phyloP scores from a whole-genome alignment of 2,888 invertebrate species.

The Phalera bucephala region DNA sequence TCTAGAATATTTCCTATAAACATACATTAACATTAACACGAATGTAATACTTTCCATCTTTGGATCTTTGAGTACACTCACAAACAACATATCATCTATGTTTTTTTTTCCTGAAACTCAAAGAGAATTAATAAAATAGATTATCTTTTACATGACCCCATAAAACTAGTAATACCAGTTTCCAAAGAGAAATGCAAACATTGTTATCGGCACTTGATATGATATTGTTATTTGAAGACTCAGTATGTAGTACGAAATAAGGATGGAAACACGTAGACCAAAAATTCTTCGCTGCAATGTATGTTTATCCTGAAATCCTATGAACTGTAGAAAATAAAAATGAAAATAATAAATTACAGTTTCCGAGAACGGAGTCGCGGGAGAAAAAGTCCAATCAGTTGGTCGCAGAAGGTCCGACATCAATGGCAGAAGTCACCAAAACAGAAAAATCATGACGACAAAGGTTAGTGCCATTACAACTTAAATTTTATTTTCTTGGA shows the following conservation, averaged over 20 bases:
- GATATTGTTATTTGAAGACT: conserved; percentile 30
- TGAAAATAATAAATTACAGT: conserved; percentile 65
- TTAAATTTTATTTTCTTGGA: conserved; percentile 6
- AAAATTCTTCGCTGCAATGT: too few species aligned
- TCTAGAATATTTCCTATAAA: too few species aligned
- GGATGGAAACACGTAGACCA: conserved; percentile 11
- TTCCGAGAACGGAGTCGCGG: conserved; percentile 78
- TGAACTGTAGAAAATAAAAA: conserved; percentile 21
- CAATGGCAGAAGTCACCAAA: conserved; percentile 84
- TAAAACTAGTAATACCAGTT: conserved; percentile 41
- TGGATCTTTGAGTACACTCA: too few species aligned
- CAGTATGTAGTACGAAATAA: conserved; percentile 34
- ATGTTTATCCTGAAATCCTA: too few species aligned
- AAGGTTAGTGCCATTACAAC: conserved; percentile 58
- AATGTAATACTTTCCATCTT: too few species aligned
- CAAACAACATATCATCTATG: too few species aligned
- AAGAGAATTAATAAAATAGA: too few species aligned
- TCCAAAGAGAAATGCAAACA: conserved; percentile 64
- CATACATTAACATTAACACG: too few species aligned
- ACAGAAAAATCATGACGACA: conserved; percentile 40
- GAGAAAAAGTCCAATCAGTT: conserved; percentile 80
- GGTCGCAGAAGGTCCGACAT: conserved; percentile 85
- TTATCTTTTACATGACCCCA: conserved; percentile 40
- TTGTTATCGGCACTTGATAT: conserved; percentile 57
- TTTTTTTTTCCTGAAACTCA: too few species aligned